Evolutionary conservation across 2,113 vertebrate genomes (phyloP), one percentile per base, ranked within the genome.

Genomic region (Stigmatopora argus): DNA sequence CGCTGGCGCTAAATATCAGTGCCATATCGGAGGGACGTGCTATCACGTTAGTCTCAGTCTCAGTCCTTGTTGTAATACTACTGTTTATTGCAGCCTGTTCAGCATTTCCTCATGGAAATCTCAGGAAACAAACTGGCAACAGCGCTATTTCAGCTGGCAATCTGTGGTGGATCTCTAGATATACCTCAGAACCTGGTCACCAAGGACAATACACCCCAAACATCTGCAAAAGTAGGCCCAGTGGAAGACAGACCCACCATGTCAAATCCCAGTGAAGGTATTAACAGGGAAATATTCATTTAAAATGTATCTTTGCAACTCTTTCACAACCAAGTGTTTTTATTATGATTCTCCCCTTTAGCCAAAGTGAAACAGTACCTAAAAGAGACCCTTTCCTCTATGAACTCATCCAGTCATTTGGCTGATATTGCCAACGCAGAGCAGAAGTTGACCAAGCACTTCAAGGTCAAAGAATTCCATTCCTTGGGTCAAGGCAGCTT

Each of bases 101-200:
- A 88, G 80, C 80, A 31, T 7, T 92, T 92, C 79, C 81, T 92
- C 74, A 46, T 58, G 31, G 73, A 73, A 63, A 68, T 92, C 67
- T 82, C 81, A 17, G 64, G 58, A 9, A 83, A 92, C 73, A 79
- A 74, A 4, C 72, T 92, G 69, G 74, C 89, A 0, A 74, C 19
- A 18, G 77, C 87, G 62, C 75, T 92, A 65, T 92, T 92, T 60
- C 92, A 92, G 78, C 75, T 92, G 59, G 88, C 90, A 58, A 89
- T 92, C 76, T 92, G 90, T 23, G 87, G 89, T 15, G 90, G 90
- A 45, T 91, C 91, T 0, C 78, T 92, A 71, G 85, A 85, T 2
- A 61, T 80, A 44, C 90, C 91, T 11, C 82, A 79, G 6, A 87
- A 92, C 72, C 75, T 90, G 69, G 83, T 85, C 31, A 79, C 73